These are phyloP conservation scores for Agonopterix heracliana DNA, from an alignment of 2,888 invertebrate species.

Conservation along the genomic window DNA sequence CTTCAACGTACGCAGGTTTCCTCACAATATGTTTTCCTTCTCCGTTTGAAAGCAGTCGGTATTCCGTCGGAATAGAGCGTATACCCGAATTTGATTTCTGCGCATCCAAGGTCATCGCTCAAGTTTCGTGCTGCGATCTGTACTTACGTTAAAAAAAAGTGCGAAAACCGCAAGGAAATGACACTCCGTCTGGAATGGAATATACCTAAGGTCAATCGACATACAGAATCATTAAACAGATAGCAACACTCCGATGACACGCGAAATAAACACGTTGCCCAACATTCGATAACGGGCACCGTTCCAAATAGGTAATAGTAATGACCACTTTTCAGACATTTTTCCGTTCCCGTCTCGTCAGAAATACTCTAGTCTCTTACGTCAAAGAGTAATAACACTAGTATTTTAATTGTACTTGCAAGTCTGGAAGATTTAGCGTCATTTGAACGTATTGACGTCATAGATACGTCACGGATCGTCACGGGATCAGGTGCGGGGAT, in stretches of 20 bases:
- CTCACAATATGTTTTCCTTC: no score
- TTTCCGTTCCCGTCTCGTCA: constrained; percentile 12
- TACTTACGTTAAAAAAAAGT: no score
- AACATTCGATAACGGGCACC: constrained; percentile 8
- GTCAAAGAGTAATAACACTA: constrained; percentile 14
- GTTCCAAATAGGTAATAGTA: constrained; percentile 13
- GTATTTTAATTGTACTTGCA: constrained; percentile 15
- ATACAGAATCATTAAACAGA: no score
- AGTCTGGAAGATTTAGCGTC: constrained; percentile 20
- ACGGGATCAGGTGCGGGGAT: constrained; percentile 4
- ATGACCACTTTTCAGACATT: constrained; percentile 10
- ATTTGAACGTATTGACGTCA: constrained; percentile 22
- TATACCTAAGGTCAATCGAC: no score
- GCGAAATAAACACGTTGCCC: constrained; percentile 6
- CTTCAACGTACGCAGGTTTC: no score
- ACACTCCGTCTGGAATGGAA: no score
- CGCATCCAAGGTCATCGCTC: no score
- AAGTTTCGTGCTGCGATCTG: no score
- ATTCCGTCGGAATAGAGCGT: no score
- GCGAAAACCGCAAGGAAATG: no score
- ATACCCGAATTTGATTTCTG: no score
- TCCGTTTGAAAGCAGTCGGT: no score
- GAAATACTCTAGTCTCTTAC: constrained; percentile 12
- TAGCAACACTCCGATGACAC: constrained; percentile 2
- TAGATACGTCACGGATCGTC: constrained; percentile 20